A percentile compares a stretch with the other conserved stretches of the same genome.
Evolutionary conservation across 1,140 invertebrate species (phyloP).

Genomic region (Stegodyphus mimosarum): DNA sequence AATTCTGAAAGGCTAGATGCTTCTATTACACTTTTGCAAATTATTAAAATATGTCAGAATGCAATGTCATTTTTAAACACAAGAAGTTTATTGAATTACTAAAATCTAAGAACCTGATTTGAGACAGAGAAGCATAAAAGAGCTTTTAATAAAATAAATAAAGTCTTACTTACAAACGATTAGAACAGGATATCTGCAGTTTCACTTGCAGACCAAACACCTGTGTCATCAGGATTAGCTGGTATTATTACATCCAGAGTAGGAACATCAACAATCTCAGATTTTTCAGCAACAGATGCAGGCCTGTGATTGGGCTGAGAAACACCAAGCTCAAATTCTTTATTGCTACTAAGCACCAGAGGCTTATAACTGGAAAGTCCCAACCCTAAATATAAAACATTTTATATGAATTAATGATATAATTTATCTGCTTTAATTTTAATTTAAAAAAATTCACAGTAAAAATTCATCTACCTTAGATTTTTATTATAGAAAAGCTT

Average conservation of each 20-base stretch:
- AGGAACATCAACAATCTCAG: conserved; percentile 8
- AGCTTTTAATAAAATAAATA: neutral
- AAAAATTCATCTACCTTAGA: no score
- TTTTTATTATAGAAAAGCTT: no score
- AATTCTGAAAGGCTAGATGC: no score
- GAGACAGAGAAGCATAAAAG: neutral
- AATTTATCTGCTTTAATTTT: neutral
- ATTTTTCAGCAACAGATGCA: neutral
- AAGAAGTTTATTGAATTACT: neutral
- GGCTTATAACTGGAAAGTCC: conserved; percentile 51
- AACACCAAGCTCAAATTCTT: conserved; percentile 50
- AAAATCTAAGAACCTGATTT: neutral
- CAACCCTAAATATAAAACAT: conserved; percentile 5
- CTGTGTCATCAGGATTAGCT: conserved; percentile 44
- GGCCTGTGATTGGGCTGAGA: conserved; percentile 41
- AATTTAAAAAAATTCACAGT: no score
- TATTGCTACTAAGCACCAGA: conserved; percentile 30
- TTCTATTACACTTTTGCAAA: no score
- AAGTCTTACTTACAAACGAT: neutral
- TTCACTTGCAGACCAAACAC: conserved; percentile 54
- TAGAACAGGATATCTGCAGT: conserved; percentile 56
- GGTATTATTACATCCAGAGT: conserved; percentile 31
- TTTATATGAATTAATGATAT: neutral
- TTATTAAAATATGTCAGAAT: neutral
- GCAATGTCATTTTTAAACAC: neutral